A percentile compares a stretch with the other conserved stretches of the same genome.
These are phyloP conservation scores for Pelobates cultripes DNA, from an alignment of 2,797 vertebrate species.

Conservation along the genomic window DNA sequence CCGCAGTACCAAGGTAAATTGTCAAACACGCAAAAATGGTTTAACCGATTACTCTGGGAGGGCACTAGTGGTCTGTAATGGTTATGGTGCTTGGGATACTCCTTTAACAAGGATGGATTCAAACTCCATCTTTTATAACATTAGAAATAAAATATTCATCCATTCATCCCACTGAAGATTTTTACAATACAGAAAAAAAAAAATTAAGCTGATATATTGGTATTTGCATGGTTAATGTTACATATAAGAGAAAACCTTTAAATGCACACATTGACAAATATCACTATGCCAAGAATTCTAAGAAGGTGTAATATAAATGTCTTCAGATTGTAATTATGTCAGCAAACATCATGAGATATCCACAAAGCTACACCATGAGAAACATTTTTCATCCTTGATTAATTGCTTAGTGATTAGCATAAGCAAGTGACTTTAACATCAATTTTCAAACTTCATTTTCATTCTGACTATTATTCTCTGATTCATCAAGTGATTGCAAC, in stretches of 20 bases:
- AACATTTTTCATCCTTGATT: neutral
- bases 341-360: neutral
- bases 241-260: neutral
- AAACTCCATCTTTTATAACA: too few relatives aligned
- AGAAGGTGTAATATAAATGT: neutral
- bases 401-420: conserved; percentile 27
- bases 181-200: too few relatives aligned
- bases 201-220: neutral
- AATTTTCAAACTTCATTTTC: conserved; percentile 25
- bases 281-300: neutral
- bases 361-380: neutral
- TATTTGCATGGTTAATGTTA: neutral
- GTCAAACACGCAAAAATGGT: too few relatives aligned
- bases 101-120: too few relatives aligned
- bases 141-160: too few relatives aligned
- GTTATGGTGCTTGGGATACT: too few relatives aligned
- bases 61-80: too few relatives aligned
- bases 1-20: too few relatives aligned
- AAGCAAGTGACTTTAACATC: conserved; percentile 9
- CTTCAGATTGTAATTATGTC: conserved; percentile 1
- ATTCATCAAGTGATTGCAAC: conserved; percentile 51
- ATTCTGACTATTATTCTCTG: conserved; percentile 16
- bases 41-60: too few relatives aligned
- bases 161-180: too few relatives aligned
- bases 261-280: too few relatives aligned